Percentiles rank a stretch among this genome's conserved stretches.
These are phyloP conservation scores for Hybos culiciformis DNA, from an alignment of 2,888 invertebrate species.

Conservation along the genomic window DNA sequence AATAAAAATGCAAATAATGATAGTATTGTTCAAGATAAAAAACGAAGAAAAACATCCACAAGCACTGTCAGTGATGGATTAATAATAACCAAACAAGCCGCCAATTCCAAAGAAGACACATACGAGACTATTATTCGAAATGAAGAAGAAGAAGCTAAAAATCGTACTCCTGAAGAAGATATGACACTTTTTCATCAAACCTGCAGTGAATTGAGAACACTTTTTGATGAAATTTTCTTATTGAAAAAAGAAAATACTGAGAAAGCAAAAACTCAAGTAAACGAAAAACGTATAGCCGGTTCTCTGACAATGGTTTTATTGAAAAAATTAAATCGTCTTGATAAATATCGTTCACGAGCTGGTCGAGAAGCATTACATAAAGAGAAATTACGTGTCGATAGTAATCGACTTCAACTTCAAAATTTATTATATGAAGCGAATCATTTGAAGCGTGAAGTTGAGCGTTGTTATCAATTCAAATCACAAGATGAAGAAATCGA, in stretches of 20 bases:
- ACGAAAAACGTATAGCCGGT: constrained; percentile 54
- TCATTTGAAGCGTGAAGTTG: constrained; percentile 88
- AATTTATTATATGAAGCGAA: constrained; percentile 89
- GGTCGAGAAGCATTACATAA: constrained; percentile 67
- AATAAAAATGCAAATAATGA: too few relatives aligned
- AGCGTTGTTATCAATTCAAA: constrained; percentile 86
- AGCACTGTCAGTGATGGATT: constrained; percentile 12
- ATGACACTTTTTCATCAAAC: constrained; percentile 11
- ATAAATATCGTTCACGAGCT: constrained; percentile 73
- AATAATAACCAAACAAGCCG: background rate
- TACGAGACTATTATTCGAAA: constrained; percentile 10
- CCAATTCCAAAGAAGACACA: background rate
- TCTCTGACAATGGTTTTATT: constrained; percentile 66
- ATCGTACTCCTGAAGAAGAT: constrained; percentile 11
- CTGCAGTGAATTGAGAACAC: constrained; percentile 43
- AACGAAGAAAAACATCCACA: constrained; percentile 11
- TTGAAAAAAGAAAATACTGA: constrained; percentile 45
- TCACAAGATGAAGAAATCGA: constrained; percentile 91
- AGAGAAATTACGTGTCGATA: constrained; percentile 80
- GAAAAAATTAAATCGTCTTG: constrained; percentile 79
- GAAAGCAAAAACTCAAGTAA: constrained; percentile 36
- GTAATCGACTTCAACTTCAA: constrained; percentile 77
- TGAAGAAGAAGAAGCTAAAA: constrained; percentile 13
- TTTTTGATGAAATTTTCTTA: constrained; percentile 54
- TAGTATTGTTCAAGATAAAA: too few relatives aligned